Conservation (phyloP, 2,888 invertebrate genomes). For the Graphium colonna region DNA sequence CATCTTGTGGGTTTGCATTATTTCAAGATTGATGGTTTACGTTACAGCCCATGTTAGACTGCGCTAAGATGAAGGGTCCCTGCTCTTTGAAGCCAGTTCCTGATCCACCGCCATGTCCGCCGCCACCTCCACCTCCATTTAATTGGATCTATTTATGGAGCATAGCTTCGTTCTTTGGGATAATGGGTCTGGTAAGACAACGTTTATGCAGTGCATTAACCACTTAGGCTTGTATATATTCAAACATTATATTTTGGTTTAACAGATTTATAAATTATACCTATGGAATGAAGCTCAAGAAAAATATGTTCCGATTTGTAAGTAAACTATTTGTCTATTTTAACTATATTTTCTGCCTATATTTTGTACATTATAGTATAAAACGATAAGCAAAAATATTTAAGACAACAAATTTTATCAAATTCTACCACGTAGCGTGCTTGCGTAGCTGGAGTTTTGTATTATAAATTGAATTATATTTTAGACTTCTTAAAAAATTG, state of each 20-base stretch:
- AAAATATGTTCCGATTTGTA: conserved; percentile 46
- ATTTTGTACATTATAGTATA: no score
- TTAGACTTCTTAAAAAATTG: no score
- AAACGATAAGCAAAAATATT: no score
- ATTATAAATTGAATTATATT: no score
- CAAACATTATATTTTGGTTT: not conserved
- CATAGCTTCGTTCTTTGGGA: conserved; percentile 44
- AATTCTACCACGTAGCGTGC: no score
- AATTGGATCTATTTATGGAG: conserved; percentile 56
- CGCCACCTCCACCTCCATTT: conserved; percentile 55
- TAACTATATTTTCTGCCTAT: no score
- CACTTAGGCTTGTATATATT: not conserved
- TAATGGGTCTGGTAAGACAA: conserved; percentile 60
- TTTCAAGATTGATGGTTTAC: not conserved
- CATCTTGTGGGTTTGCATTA: no score
- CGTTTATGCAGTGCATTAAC: no score
- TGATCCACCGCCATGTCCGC: conserved; percentile 52
- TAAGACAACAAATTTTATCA: no score
- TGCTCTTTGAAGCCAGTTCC: conserved; percentile 47
- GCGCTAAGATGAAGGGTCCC: conserved; percentile 47
- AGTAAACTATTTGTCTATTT: no score
- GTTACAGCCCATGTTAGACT: conserved; percentile 62
- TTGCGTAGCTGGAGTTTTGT: no score
- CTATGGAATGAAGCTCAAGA: conserved; percentile 42
- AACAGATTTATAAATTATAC: conserved; percentile 57